Evolutionary conservation across 2,888 invertebrate genomes (phyloP).

Genomic region (Asteroscopus sphinx): DNA sequence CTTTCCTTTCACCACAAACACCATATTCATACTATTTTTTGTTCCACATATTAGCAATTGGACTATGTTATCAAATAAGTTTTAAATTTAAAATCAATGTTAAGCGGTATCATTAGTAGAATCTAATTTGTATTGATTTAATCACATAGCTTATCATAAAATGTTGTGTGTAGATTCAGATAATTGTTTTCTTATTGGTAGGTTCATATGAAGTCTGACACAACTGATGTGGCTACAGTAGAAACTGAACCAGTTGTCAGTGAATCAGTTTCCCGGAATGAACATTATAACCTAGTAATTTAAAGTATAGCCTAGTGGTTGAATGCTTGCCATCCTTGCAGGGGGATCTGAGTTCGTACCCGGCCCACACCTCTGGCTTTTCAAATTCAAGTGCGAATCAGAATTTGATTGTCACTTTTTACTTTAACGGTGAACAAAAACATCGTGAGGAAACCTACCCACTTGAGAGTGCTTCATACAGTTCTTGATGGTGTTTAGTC

Average conservation of each 20-base stretch:
- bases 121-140: conserved; percentile 35
- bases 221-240: conserved; percentile 42
- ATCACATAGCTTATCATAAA: conserved; percentile 35
- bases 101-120: conserved; percentile 34
- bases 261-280: conserved; percentile 27
- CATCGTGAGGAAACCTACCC: no score
- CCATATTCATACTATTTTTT: not conserved
- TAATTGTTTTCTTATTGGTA: conserved; percentile 35
- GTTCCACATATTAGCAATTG: conserved; percentile 23
- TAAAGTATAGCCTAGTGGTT: no score
- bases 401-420: no score
- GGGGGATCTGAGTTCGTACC: no score
- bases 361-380: no score
- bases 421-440: no score
- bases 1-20: conserved; percentile 8
- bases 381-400: no score
- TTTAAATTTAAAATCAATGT: conserved; percentile 30
- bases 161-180: conserved; percentile 25
- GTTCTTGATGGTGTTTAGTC: no score
- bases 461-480: no score
- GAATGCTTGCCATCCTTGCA: no score
- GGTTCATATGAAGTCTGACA: conserved; percentile 64
- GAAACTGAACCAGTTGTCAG: conserved; percentile 46
- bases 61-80: conserved; percentile 10
- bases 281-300: no score